Percentiles rank a stretch among this genome's conserved stretches.
Evolutionary conservation across 2,888 invertebrate species (phyloP).

Genomic region (Phaonia tiefii): DNA sequence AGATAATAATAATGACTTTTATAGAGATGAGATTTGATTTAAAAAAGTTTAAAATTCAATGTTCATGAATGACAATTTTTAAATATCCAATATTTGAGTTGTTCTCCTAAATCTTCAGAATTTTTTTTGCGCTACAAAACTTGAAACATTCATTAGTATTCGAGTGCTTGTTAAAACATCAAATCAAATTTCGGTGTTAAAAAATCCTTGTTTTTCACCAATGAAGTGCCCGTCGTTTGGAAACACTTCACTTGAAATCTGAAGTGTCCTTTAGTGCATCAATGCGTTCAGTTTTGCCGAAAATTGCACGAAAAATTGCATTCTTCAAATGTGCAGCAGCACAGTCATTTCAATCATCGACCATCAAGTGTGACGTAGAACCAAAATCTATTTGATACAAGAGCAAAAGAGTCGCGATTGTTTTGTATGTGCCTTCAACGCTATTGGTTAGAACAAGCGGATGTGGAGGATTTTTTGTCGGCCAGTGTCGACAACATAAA

Average conservation of each 20-base stretch:
- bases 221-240: conserved; percentile 53
- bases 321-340: conserved; percentile 51
- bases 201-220: conserved; percentile 3
- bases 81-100: too few relatives aligned
- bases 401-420: background rate
- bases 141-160: background rate
- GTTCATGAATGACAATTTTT: too few relatives aligned
- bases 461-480: background rate
- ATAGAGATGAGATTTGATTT: conserved; percentile 12
- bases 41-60: conserved; percentile 12
- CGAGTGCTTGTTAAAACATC: background rate
- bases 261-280: conserved; percentile 57
- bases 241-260: conserved; percentile 36
- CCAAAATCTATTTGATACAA: background rate
- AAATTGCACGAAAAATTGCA: conserved; percentile 66
- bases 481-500: background rate
- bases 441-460: background rate
- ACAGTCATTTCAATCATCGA: conserved; percentile 37
- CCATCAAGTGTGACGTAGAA: conserved; percentile 24
- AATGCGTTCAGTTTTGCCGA: conserved; percentile 52
- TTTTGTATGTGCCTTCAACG: background rate
- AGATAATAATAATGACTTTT: conserved; percentile 48
- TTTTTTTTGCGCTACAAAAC: too few relatives aligned
- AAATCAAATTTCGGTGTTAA: conserved; percentile 15
- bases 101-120: too few relatives aligned